phyloP scores from a whole-genome alignment of 2,888 invertebrate genomes.

The Slavum lentiscoides region DNA sequence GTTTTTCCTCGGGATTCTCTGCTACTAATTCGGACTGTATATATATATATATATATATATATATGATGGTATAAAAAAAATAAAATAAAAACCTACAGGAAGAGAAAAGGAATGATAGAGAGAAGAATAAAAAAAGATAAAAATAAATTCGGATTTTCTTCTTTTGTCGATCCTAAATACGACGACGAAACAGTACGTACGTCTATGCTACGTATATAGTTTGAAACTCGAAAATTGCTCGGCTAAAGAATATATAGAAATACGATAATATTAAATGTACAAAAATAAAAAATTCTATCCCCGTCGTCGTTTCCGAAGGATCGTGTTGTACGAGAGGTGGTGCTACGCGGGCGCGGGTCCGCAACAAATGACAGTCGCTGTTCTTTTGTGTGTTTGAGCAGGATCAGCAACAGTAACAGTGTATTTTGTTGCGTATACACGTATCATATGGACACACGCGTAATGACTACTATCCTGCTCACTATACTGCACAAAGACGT shows the following conservation, averaged over 20 bases:
- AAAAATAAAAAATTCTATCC: slow-evolving; percentile 23
- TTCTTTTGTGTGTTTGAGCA: slow-evolving; percentile 37
- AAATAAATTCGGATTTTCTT: slow-evolving; percentile 41
- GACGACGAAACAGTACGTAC: neutral
- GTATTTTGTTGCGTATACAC: neutral
- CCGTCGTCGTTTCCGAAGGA: neutral
- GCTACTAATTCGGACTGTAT: slow-evolving; percentile 38
- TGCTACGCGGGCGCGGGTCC: neutral
- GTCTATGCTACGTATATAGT: slow-evolving; percentile 29
- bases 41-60: neutral
- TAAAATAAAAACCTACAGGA: neutral
- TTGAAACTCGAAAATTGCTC: slow-evolving; percentile 44
- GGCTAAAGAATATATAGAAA: slow-evolving; percentile 30
- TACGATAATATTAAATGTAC: slow-evolving; percentile 46
- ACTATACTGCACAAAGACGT: slow-evolving; percentile 7
- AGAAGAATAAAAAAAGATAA: slow-evolving; percentile 25
- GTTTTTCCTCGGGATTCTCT: slow-evolving; percentile 32
- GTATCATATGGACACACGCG: slow-evolving; percentile 27
- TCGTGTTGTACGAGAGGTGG: neutral
- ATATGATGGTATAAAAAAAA: neutral
- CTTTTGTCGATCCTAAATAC: slow-evolving; percentile 43
- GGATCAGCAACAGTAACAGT: neutral
- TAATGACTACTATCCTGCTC: slow-evolving; percentile 23
- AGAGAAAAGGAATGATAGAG: neutral
- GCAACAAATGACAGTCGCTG: neutral